Evolutionary conservation across 1,140 invertebrate genomes (phyloP).

Genomic region (Drosophila nebulosa): DNA sequence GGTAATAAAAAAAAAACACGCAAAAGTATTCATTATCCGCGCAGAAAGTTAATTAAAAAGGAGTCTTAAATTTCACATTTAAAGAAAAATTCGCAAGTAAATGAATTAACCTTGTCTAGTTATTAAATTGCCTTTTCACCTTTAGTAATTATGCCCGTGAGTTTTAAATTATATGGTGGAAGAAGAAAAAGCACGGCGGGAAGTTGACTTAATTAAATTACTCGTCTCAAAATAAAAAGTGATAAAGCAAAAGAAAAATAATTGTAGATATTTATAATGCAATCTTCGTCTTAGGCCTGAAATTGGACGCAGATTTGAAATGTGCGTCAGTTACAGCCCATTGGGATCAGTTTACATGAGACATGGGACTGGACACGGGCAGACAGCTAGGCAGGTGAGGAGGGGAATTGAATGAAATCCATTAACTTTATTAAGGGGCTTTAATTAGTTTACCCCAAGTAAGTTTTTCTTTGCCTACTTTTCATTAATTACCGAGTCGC

Average conservation of each 20-base stretch:
- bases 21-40: background rate
- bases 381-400: background rate
- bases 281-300: slow-evolving; percentile 10
- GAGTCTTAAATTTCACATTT: background rate
- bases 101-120: background rate
- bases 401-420: slow-evolving; percentile 27
- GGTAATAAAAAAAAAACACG: no score
- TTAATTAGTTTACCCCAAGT: slow-evolving; percentile 65
- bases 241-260: slow-evolving; percentile 14
- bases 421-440: slow-evolving; percentile 73
- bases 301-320: background rate
- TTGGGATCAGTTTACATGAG: slow-evolving; percentile 20
- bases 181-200: background rate
- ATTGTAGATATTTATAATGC: slow-evolving; percentile 35
- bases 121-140: slow-evolving; percentile 2
- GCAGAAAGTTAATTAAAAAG: background rate
- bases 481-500: slow-evolving; percentile 67
- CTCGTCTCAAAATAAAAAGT: background rate
- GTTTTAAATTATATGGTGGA: background rate
- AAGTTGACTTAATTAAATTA: slow-evolving; percentile 1
- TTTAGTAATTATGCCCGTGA: background rate
- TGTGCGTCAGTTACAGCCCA: slow-evolving; percentile 39
- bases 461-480: slow-evolving; percentile 51
- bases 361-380: background rate
- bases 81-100: background rate